These are phyloP conservation scores for Lepidothrix coronata DNA, from an alignment of 2,113 vertebrate species.

Conservation along the genomic window DNA sequence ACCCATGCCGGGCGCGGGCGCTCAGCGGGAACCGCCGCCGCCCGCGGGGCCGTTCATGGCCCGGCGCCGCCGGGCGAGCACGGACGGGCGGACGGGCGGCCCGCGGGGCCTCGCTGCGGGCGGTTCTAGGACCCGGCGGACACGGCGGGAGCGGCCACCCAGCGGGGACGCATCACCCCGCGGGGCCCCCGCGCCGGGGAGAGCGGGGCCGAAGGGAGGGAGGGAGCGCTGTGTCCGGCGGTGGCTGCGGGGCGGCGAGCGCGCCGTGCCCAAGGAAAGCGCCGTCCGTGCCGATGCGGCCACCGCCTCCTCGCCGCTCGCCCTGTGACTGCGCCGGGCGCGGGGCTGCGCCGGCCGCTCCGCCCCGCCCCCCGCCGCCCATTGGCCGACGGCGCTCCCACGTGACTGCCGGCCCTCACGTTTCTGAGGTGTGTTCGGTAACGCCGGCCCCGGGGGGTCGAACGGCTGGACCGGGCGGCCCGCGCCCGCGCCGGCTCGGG, in stretches of 20 bases:
- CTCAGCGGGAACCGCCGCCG: background rate
- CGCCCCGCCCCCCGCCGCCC: too few species aligned
- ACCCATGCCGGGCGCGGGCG: slow-evolving; percentile 77
- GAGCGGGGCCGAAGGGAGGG: background rate
- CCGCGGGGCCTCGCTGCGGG: background rate
- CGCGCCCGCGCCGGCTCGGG: too few species aligned
- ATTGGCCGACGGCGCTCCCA: too few species aligned
- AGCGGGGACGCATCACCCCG: slow-evolving; percentile 5
- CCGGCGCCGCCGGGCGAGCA: slow-evolving; percentile 1
- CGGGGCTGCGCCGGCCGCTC: too few species aligned
- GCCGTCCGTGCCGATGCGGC: background rate
- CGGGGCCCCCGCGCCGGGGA: background rate
- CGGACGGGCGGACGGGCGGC: background rate
- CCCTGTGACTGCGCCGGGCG: background rate
- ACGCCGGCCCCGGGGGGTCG: too few species aligned
- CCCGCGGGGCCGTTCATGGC: background rate
- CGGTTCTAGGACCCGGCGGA: slow-evolving; percentile 49
- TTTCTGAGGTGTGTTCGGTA: too few species aligned
- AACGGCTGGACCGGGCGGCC: too few species aligned
- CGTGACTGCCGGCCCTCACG: too few species aligned
- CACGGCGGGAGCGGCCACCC: background rate
- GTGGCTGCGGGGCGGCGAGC: background rate
- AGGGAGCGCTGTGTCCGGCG: background rate
- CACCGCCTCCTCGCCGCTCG: background rate
- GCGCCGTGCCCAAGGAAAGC: background rate